Base-by-base conservation (phyloP, 2,113 vertebrate genomes). In the Lasiurus cinereus region DNA sequence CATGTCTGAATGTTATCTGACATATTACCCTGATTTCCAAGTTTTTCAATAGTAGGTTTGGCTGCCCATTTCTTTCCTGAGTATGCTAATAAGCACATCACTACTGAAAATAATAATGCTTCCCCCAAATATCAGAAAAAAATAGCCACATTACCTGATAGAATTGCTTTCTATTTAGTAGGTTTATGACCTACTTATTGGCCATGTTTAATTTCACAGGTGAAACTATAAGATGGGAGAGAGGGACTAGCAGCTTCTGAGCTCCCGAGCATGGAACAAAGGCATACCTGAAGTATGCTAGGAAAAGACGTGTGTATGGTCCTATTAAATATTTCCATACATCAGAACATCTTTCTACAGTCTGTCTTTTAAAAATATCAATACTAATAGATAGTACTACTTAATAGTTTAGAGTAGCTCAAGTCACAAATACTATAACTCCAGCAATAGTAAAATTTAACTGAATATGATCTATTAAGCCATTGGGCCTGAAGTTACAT, bases 1-100 rank as follows among this genome's bases (percentile, higher is more conserved):
- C 29, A 84, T 64, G 54, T 92, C 85, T 85, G 56, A 84, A 73
- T 85, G 83, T 31, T 46, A 52, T 46, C 24, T 76, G 88, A 92
- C 39, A 43, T 18, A 79, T 56, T 62, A 46, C 19, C 13, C 50
- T 36, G 13, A 50, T 64, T 93, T 95, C 43, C 27, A 7, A 36
- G 48, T 64, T 94, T 96, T 89, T 36, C 24, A 56, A n/a, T 83
- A 62, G 14, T 24, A 69, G 39, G 15, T 88, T 80, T 56, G 21
- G 12, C 13, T 83, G 43, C 9, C 22, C 27, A 69, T 31, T 73
- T 88, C 19, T 83, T 86, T 14, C n/a, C 78, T 80, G 56, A 62
- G 8, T 54, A 82, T 73, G 14, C 52, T 67, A 82, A 76, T 46
- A 56, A 90, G 50, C 13, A 31, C 6, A 84, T 54, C 7, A 14